phyloP scores from a whole-genome alignment of 2,888 invertebrate species.

The Heteromyza rotundicornis region DNA sequence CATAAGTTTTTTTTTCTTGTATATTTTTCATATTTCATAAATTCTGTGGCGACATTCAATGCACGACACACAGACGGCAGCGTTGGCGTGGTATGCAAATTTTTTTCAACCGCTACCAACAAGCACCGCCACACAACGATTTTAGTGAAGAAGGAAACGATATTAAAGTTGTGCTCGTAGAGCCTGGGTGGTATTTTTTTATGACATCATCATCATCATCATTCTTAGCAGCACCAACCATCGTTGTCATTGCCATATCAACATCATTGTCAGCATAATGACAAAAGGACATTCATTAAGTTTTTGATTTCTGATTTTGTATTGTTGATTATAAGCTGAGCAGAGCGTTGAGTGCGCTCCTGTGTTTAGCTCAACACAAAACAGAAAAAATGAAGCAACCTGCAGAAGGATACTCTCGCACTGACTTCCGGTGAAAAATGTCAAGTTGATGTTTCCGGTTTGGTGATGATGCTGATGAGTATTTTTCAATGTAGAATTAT shows the following conservation, averaged over 20 bases:
- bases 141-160: background rate
- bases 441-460: constrained; percentile 58
- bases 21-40: background rate
- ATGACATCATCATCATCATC: constrained; percentile 2
- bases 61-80: no score
- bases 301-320: constrained; percentile 58
- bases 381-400: no score
- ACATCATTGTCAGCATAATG: constrained; percentile 39
- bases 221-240: background rate
- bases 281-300: constrained; percentile 59
- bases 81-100: background rate
- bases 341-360: constrained; percentile 18
- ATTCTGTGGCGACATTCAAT: background rate
- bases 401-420: no score
- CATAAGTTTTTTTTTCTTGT: background rate
- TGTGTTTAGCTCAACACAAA: no score
- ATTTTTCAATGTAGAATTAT: no score
- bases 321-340: constrained; percentile 49
- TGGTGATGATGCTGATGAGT: no score
- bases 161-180: background rate
- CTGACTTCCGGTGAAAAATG: constrained; percentile 52
- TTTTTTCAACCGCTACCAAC: background rate
- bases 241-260: background rate
- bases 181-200: background rate
- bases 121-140: background rate